Conservation (phyloP, 2,113 vertebrate species). For the Anguilla japonica region DNA sequence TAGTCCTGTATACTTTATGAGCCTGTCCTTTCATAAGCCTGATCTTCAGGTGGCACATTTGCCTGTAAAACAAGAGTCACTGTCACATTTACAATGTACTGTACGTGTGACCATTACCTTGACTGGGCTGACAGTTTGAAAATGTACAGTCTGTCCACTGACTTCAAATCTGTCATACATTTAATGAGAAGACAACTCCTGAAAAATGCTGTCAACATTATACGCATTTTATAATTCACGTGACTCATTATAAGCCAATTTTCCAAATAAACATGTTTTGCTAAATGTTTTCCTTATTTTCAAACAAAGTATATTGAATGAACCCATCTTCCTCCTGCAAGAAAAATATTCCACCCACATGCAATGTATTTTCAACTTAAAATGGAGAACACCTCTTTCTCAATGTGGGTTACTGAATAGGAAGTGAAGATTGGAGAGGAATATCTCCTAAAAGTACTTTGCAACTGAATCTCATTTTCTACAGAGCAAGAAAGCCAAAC, state of each 20-base stretch:
- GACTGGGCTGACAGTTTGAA: not conserved
- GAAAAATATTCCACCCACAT: slow-evolving; percentile 14
- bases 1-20: not conserved
- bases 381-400: not conserved
- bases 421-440: not conserved
- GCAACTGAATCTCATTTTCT: not conserved
- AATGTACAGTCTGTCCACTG: not conserved
- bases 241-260: not conserved
- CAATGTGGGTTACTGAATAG: slow-evolving; percentile 13
- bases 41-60: not conserved
- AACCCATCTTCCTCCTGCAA: not conserved
- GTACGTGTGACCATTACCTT: not conserved
- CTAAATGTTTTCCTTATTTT: not conserved
- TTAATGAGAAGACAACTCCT: not conserved
- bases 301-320: not conserved
- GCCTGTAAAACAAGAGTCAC: not conserved
- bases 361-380: not conserved
- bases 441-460: not conserved
- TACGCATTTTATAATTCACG: not conserved
- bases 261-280: not conserved
- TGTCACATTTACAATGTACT: not conserved
- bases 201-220: not conserved
- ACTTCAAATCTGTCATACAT: not conserved
- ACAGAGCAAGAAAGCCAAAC: not conserved
- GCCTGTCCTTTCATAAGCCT: not conserved